These are phyloP conservation scores for Ophiodon elongatus DNA, from an alignment of 2,113 vertebrate genomes.

Conservation along the genomic window DNA sequence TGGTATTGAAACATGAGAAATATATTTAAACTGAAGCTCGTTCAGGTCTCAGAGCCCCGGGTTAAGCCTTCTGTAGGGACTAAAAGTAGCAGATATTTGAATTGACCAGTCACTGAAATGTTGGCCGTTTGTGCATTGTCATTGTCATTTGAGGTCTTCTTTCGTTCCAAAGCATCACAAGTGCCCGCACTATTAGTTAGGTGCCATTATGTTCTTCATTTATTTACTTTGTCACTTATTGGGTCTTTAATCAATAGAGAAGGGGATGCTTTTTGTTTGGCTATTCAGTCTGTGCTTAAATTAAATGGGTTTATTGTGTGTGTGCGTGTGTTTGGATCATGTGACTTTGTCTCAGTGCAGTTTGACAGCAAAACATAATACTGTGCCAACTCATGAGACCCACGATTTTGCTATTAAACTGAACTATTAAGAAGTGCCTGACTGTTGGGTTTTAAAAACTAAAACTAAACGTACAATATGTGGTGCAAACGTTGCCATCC, in stretches of 20 bases:
- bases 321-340: conserved; percentile 26
- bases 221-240: conserved; percentile 24
- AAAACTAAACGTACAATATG: neutral
- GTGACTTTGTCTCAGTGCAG: conserved; percentile 31
- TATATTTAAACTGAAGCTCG: conserved; percentile 32
- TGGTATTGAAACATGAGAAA: conserved; percentile 12
- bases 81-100: conserved; percentile 53
- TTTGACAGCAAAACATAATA: conserved; percentile 52
- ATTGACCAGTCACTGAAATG: conserved; percentile 60
- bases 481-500: neutral
- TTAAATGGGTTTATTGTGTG: conserved; percentile 20
- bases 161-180: conserved; percentile 67
- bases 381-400: conserved; percentile 61
- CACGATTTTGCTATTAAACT: conserved; percentile 24
- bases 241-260: conserved; percentile 22
- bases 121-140: conserved; percentile 32
- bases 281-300: conserved; percentile 15
- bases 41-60: conserved; percentile 39
- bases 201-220: conserved; percentile 46
- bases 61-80: conserved; percentile 3
- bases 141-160: conserved; percentile 60
- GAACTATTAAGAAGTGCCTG: conserved; percentile 72
- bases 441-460: conserved; percentile 25
- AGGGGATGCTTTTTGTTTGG: conserved; percentile 16
- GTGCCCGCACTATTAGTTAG: conserved; percentile 55